Base-by-base conservation (phyloP, 2,113 vertebrate species). In the Riparia riparia region DNA sequence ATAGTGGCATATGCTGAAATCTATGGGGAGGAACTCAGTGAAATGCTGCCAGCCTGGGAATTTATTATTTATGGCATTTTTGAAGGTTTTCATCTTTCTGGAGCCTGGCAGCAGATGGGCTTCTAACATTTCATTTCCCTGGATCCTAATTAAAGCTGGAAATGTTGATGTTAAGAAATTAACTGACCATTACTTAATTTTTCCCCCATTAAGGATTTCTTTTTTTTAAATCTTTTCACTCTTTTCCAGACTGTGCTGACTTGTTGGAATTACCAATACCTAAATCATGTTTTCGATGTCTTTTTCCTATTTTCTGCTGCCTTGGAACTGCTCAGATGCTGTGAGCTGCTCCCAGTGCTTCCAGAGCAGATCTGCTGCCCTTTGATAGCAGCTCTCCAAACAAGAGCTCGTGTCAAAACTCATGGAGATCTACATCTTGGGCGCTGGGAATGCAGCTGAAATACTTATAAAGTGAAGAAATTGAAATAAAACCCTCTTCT, bases 161-260 rank as follows among this genome's bases (percentile, higher is more conserved):
- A n/a, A 54, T 54, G 60, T 37, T 89, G 83, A 57, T 50, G 41
- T 87, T 91, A 66, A 57, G 68, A 86, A 93, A 86, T 49, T 77
- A 90, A 93, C 71, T 95, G 93, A 93, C 95, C 88, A 83, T 94
- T 94, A 41, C 61, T 87, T 93, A 85, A 73, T 76, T 88, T 96
- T 88, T 92, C 81, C 91, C 41, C 45, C 28, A 56, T 64, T 90
- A 79, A 93, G 69, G 69, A 8, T 50, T 54, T 37, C 9, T 76
- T 54, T 39, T 6, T 13, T 20, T 50, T 12, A 1, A 53, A 3
- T n/a, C 12, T 50, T 32, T 57, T 26, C 14, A 2, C n/a, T 31
- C 39, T 77, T 32, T 45, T 14, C 22, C 26, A 42, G n/a, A 10
- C 12, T 32, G 3, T 8, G 25, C 50, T 34, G n/a, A 9, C 12